phyloP scores from a whole-genome alignment of 2,888 invertebrate species.

The Eupithecia vulgata region DNA sequence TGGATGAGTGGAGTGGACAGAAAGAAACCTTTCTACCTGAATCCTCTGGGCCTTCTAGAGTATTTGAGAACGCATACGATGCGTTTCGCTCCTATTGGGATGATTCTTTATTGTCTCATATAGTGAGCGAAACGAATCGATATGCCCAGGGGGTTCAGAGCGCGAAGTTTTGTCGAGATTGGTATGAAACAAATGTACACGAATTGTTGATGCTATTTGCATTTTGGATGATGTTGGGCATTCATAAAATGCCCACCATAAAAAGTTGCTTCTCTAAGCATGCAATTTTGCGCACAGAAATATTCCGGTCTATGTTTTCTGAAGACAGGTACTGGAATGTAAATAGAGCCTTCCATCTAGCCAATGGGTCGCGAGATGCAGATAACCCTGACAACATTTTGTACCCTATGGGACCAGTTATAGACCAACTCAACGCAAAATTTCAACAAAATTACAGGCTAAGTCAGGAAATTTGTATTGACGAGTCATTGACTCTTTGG shows the following conservation, averaged over 20 bases:
- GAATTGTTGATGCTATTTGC: conserved; percentile 14
- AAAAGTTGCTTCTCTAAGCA: conserved; percentile 39
- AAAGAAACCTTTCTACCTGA: conserved; percentile 16
- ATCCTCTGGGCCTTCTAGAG: conserved; percentile 10
- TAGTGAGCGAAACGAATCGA: conserved; percentile 7
- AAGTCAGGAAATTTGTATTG: conserved; percentile 30
- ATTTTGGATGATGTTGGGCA: conserved; percentile 33
- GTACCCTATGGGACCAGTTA: conserved; percentile 26
- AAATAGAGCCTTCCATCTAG: conserved; percentile 39
- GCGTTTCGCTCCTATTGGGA: conserved; percentile 10
- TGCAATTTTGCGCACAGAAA: conserved; percentile 37
- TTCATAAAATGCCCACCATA: conserved; percentile 35
- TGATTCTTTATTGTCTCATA: conserved; percentile 11
- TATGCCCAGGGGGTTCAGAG: conserved; percentile 7
- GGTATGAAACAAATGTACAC: conserved; percentile 13
- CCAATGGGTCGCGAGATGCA: conserved; percentile 25
- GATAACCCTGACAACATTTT: conserved; percentile 15
- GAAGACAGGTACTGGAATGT: conserved; percentile 33
- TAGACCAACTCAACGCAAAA: conserved; percentile 27
- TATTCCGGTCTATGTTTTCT: conserved; percentile 30
- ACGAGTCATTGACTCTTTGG: conserved; percentile 42
- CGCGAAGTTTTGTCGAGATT: conserved; percentile 1
- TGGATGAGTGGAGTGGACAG: conserved; percentile 9
- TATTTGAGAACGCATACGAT: conserved; percentile 12
- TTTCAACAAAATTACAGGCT: conserved; percentile 32